Percentiles rank a stretch among this genome's conserved stretches.
Evolutionary conservation across 2,797 vertebrate species (phyloP).

Genomic region (Rhynchonycteris naso): DNA sequence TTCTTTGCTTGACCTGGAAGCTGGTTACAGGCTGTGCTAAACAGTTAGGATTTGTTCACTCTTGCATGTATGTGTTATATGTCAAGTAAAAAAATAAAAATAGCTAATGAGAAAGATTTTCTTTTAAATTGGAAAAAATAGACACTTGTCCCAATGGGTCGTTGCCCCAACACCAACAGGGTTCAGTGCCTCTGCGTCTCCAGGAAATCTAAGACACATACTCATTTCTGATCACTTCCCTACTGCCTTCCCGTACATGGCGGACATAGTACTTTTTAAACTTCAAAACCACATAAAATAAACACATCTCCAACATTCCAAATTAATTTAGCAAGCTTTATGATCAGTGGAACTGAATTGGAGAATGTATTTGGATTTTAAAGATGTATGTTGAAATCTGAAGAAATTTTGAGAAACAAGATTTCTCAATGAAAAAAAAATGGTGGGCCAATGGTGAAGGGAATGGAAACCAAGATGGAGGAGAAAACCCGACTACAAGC

Average conservation of each 20-base stretch:
- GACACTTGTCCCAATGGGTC: slow-evolving; percentile 4
- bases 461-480: neutral
- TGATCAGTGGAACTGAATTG: neutral
- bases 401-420: slow-evolving; percentile 23
- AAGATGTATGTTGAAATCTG: neutral
- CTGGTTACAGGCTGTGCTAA: neutral
- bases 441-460: neutral
- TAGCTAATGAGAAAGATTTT: neutral
- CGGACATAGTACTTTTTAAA: neutral
- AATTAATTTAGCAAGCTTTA: slow-evolving; percentile 24
- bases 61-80: neutral
- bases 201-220: neutral
- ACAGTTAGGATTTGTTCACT: neutral
- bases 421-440: neutral
- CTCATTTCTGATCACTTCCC: neutral
- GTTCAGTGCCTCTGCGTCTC: neutral
- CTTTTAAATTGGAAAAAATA: neutral
- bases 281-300: neutral
- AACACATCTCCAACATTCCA: slow-evolving; percentile 53
- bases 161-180: neutral
- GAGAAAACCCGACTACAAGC: neutral
- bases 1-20: neutral
- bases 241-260: slow-evolving; percentile 22
- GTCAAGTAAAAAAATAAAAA: neutral
- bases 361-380: slow-evolving; percentile 1